Evolutionary conservation across 92 coral and sea anemone genomes (phyloP).

Genomic region (Porites cylindrica): DNA sequence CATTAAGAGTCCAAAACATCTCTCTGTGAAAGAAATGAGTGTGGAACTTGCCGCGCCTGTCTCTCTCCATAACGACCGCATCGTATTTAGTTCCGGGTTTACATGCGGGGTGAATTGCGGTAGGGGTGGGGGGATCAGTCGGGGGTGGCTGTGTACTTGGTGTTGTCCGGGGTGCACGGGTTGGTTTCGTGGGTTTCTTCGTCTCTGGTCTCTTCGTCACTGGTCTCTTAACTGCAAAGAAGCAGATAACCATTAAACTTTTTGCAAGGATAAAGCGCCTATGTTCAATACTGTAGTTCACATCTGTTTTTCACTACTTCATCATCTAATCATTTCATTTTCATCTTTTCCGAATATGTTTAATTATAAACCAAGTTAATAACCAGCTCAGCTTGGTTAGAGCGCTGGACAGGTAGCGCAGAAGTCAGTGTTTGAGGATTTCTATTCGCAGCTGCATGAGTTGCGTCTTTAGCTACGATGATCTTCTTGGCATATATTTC

Average conservation of each 20-base stretch:
- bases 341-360: too few relatives aligned
- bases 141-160: background rate
- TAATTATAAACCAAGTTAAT: too few relatives aligned
- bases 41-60: constrained; percentile 13
- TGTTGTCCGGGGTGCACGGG: background rate
- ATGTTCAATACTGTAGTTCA: background rate
- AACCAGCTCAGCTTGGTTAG: too few relatives aligned
- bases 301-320: too few relatives aligned
- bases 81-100: constrained; percentile 61
- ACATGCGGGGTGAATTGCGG: constrained; percentile 40
- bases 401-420: too few relatives aligned
- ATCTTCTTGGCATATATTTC: too few relatives aligned
- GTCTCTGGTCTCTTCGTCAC: background rate
- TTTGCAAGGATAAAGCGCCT: background rate
- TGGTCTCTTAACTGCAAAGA: background rate
- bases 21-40: constrained; percentile 66
- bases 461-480: too few relatives aligned
- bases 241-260: background rate
- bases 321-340: too few relatives aligned
- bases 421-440: too few relatives aligned
- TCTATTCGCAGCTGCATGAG: too few relatives aligned
- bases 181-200: background rate
- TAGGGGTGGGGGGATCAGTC: background rate
- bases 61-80: constrained; percentile 53
- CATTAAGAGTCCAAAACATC: constrained; percentile 63